Percentiles rank a stretch among this genome's conserved stretches.
Conservation (phyloP, 2,113 vertebrate species). For the Nothoprocta pentlandii region DNA sequence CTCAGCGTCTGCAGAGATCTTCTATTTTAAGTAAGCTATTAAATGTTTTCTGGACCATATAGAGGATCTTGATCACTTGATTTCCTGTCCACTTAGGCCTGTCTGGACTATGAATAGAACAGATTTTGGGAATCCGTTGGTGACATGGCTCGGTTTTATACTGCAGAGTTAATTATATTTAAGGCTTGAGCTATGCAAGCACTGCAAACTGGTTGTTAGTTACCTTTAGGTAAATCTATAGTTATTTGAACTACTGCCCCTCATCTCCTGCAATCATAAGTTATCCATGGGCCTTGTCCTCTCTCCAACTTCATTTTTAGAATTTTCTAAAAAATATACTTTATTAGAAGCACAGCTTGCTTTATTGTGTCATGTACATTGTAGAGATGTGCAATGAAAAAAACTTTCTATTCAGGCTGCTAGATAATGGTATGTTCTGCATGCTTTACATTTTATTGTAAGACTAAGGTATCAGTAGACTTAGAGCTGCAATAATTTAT, state of each 20-base stretch:
- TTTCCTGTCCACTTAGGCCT: conserved; percentile 30
- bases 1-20: background rate
- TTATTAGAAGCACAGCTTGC: background rate
- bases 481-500: background rate
- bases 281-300: background rate
- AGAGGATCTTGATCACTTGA: background rate
- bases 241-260: background rate
- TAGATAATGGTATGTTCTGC: background rate
- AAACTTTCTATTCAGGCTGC: background rate
- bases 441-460: background rate
- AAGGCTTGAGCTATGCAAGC: background rate
- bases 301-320: background rate
- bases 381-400: background rate
- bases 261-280: background rate
- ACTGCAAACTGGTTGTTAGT: background rate
- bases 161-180: background rate
- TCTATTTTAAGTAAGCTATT: conserved; percentile 62
- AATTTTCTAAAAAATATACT: background rate
- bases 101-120: conserved; percentile 11
- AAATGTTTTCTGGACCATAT: conserved; percentile 51
- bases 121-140: background rate
- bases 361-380: rapidly evolving
- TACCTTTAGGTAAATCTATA: background rate
- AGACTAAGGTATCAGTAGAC: background rate
- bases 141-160: rapidly evolving